Base-by-base conservation (phyloP, 1,140 invertebrate genomes). In the Drosophila ercepeae region DNA sequence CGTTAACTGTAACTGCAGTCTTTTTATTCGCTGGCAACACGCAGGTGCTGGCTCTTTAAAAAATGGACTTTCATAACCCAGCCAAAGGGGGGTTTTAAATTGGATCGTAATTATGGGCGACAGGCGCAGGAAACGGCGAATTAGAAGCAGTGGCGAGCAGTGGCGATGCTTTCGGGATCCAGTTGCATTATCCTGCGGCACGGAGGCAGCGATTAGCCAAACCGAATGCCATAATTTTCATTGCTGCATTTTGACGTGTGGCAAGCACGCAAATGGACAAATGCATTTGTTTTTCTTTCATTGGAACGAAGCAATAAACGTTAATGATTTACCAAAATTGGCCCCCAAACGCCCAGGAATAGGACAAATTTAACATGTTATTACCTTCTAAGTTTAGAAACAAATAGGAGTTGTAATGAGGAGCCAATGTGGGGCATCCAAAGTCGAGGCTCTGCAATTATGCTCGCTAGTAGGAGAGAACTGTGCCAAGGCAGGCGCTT, bases 1-100 rank as follows among this genome's bases (percentile, higher is more conserved):
- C 82, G 81, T 84, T 84, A 84, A 81, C 81, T 64, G 63, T 77
- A 84, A 81, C 73, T 84, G 73, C 81, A 63, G 61, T 50, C 73
- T 52, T 61, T 84, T 84, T 86, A 84, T 84, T 84, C 65, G 75
- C 72, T 64, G 44, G 21, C 81, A 84, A 49, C 79, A 84, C 81
- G 81, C 82, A 86, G 81, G 50, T n/a, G 60, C 60, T 13, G 36
- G n/a, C 36, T 50, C 69, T 77, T 75, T 53, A 57, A 65, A 81
- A 69, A 76, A n/a, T 76, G 77, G 61, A 50, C 74, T 44, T 69
- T 72, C 72, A 58, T 70, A 71, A 70, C 44, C 39, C 39, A 42
- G 25, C 39, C 16, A 19, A 19, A 23, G 19, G 13, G 19, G 21
- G 1, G 16, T 0, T 18, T 42, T 42, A 18, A 18, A 39, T 39